phyloP scores from a whole-genome alignment of 2,113 vertebrate genomes.

The Miniopterus natalensis region DNA sequence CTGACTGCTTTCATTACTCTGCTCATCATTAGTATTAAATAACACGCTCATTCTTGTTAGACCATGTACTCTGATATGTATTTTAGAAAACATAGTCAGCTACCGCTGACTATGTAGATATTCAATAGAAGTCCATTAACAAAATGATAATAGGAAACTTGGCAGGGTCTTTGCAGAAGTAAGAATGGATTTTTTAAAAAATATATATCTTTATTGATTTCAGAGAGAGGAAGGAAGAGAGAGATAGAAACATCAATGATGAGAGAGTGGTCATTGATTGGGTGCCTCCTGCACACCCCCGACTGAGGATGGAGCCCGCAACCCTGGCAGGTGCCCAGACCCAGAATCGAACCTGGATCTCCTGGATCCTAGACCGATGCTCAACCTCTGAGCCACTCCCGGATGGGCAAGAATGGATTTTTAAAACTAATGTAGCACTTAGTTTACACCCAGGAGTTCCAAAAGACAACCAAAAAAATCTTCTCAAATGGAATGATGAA shows the following conservation, averaged over 20 bases:
- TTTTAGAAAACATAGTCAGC: background rate
- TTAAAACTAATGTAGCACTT: background rate
- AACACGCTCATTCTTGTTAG: background rate
- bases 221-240: no score
- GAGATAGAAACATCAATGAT: no score
- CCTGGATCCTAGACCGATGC: no score
- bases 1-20: slow-evolving; percentile 47
- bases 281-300: no score
- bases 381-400: no score
- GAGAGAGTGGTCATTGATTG: no score
- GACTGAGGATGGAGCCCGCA: no score
- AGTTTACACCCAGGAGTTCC: background rate
- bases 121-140: background rate
- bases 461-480: background rate
- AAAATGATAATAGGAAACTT: slow-evolving; percentile 18
- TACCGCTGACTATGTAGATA: background rate
- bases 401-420: background rate
- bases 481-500: background rate
- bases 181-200: background rate
- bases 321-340: no score
- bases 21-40: slow-evolving; percentile 31
- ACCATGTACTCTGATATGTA: background rate
- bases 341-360: no score
- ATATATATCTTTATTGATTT: no score
- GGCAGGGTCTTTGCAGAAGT: background rate